These are phyloP conservation scores for Siderastrea radians DNA, from an alignment of 92 coral and sea anemone species.

Conservation along the genomic window DNA sequence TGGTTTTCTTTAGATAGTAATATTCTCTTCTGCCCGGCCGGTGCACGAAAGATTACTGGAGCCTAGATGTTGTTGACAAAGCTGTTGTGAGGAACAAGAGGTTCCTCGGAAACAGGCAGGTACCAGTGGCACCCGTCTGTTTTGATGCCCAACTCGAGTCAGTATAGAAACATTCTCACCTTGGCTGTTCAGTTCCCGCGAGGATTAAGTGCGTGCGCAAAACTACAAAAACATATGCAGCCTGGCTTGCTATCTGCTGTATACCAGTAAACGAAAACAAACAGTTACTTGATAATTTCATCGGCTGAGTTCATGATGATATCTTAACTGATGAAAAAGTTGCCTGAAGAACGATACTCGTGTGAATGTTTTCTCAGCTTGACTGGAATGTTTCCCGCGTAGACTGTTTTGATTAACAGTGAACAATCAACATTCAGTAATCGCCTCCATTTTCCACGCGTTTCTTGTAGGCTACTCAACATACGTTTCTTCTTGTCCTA, in stretches of 20 bases:
- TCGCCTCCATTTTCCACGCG: not conserved
- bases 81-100: conserved; percentile 3
- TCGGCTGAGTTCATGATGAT: not conserved
- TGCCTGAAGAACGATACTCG: not conserved
- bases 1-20: not conserved
- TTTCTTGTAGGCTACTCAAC: not conserved
- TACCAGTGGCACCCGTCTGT: conserved; percentile 57
- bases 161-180: not conserved
- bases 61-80: conserved; percentile 1
- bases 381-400: conserved; percentile 4
- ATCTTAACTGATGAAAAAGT: not conserved
- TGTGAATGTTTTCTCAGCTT: conserved; percentile 20
- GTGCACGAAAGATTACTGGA: too few relatives aligned
- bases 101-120: conserved; percentile 43
- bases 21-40: not conserved
- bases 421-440: not conserved
- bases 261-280: conserved; percentile 25
- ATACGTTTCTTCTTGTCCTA: not conserved
- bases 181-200: conserved; percentile 38
- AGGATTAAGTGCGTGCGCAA: conserved; percentile 24
- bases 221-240: conserved; percentile 12
- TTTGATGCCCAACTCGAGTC: conserved; percentile 40
- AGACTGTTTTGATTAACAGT: not conserved
- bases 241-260: not conserved
- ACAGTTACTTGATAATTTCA: not conserved